Conservation (phyloP, 2,888 invertebrate species). For the Pantelozetes paolii region DNA sequence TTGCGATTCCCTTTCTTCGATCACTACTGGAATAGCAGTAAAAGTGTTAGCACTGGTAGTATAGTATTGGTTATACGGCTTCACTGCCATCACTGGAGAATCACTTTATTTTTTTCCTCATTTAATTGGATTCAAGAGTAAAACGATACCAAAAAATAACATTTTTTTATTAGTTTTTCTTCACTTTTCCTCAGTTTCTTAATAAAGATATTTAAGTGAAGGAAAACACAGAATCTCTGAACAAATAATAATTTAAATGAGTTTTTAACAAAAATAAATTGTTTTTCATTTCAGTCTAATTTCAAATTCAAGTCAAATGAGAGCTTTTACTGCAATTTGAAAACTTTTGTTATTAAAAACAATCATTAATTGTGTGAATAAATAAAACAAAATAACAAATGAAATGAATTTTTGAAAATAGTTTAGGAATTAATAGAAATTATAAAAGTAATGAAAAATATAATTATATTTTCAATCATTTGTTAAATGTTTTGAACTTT, state of each 20-base stretch:
- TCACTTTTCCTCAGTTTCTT: neutral
- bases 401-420: too few relatives aligned
- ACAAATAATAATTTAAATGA: slow-evolving; percentile 26
- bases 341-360: too few relatives aligned
- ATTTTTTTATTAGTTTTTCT: slow-evolving; percentile 29
- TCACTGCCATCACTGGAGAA: slow-evolving; percentile 21
- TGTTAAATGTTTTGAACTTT: too few relatives aligned
- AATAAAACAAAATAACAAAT: too few relatives aligned
- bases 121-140: slow-evolving; percentile 36
- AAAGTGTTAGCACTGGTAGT: slow-evolving; percentile 18
- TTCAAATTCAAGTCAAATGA: too few relatives aligned
- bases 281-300: neutral
- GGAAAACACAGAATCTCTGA: neutral
- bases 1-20: slow-evolving; percentile 5
- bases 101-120: slow-evolving; percentile 36
- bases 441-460: too few relatives aligned
- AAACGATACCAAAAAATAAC: slow-evolving; percentile 33
- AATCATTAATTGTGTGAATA: too few relatives aligned
- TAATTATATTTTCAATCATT: too few relatives aligned
- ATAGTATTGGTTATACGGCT: neutral
- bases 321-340: too few relatives aligned
- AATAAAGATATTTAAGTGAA: neutral
- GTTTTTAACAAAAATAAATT: slow-evolving; percentile 20
- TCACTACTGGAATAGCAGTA: neutral
- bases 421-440: too few relatives aligned